A percentile compares a stretch with the other conserved stretches of the same genome.
These are phyloP conservation scores for Eubasilissa splendida DNA, from an alignment of 2,888 invertebrate species.

Conservation along the genomic window DNA sequence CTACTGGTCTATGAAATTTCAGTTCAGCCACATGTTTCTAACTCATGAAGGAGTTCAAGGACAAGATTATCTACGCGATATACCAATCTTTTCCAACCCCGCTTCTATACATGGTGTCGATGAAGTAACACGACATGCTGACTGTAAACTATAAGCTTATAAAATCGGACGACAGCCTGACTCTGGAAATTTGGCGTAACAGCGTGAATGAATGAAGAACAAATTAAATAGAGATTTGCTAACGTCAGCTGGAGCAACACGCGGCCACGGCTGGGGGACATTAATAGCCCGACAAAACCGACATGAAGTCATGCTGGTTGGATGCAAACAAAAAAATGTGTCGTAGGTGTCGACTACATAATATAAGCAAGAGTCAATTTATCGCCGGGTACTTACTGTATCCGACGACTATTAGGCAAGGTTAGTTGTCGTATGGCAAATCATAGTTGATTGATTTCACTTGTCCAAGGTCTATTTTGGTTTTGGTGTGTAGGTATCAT, in stretches of 20 bases:
- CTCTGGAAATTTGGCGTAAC: neutral
- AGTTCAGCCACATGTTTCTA: too few relatives aligned
- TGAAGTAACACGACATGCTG: too few relatives aligned
- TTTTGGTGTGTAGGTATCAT: neutral
- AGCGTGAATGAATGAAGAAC: neutral
- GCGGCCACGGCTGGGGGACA: conserved; percentile 17
- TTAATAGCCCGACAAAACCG: conserved; percentile 8
- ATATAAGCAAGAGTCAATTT: conserved; percentile 15
- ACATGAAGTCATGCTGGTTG: conserved; percentile 10
- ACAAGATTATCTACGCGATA: neutral
- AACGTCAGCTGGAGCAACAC: too few relatives aligned
- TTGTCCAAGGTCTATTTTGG: conserved; percentile 20
- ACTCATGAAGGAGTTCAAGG: neutral
- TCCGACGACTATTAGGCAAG: conserved; percentile 20
- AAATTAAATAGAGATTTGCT: too few relatives aligned
- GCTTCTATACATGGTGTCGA: too few relatives aligned
- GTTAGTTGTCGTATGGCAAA: conserved; percentile 8
- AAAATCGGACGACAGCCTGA: too few relatives aligned
- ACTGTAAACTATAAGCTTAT: too few relatives aligned
- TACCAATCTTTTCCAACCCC: neutral
- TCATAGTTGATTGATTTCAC: conserved; percentile 17
- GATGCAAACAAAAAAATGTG: conserved; percentile 3
- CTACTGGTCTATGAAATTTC: too few relatives aligned
- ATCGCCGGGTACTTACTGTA: conserved; percentile 11
- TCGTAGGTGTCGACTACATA: conserved; percentile 26